phyloP scores from a whole-genome alignment of 2,888 invertebrate species.

The Lepidocyrtinus sp. region DNA sequence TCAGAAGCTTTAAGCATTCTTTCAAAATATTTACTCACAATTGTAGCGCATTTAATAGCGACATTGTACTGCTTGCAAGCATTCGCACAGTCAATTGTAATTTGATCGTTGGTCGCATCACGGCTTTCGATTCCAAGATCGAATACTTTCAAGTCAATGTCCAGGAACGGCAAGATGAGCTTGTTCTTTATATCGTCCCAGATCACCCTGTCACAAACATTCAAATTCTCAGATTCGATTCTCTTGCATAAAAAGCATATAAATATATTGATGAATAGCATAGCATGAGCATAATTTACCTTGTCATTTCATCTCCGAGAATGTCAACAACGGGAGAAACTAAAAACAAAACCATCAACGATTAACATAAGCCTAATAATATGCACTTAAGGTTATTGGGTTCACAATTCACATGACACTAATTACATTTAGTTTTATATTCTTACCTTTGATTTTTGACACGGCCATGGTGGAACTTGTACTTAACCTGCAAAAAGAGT shows the following conservation, averaged over 20 bases:
- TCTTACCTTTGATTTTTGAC: slow-evolving; percentile 45
- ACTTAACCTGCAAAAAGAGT: too few species aligned
- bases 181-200: slow-evolving; percentile 99
- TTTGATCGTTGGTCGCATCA: slow-evolving; percentile 94
- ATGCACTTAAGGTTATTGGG: background rate
- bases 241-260: too few species aligned
- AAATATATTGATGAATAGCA: too few species aligned
- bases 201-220: slow-evolving; percentile 92
- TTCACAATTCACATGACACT: background rate
- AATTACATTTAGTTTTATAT: background rate
- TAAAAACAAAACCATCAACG: slow-evolving; percentile 37
- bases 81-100: slow-evolving; percentile 96
- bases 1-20: background rate
- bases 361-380: background rate
- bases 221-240: too few species aligned
- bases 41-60: slow-evolving; percentile 95
- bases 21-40: slow-evolving; percentile 30
- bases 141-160: slow-evolving; percentile 93
- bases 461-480: slow-evolving; percentile 21
- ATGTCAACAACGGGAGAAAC: slow-evolving; percentile 93
- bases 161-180: slow-evolving; percentile 94
- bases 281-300: too few species aligned
- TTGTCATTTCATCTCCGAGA: slow-evolving; percentile 95
- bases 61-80: slow-evolving; percentile 98
- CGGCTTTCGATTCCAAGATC: slow-evolving; percentile 97